A percentile compares a stretch with the other conserved stretches of the same genome.
Evolutionary conservation across 37 sponge, comb jelly and placozoan genomes (phyloP).

Genomic region (Oscarella lobularis): DNA sequence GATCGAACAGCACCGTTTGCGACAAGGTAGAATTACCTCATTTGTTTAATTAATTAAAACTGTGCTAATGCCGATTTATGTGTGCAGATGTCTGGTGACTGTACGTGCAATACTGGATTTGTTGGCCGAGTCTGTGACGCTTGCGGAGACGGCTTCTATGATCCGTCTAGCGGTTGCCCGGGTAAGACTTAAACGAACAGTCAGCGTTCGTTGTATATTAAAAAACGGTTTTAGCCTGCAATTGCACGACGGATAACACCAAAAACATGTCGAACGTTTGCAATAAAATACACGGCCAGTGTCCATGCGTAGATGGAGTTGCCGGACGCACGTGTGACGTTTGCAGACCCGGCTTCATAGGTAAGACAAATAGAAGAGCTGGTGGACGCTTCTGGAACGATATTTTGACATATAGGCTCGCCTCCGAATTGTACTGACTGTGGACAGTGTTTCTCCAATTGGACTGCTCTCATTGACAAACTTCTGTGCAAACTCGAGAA

Average conservation of each 20-base stretch:
- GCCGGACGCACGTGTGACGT: constrained; percentile 7
- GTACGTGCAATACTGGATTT: neutral
- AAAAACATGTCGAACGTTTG: neutral
- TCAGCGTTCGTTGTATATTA: no score
- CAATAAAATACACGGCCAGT: constrained; percentile 3
- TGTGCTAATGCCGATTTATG: no score
- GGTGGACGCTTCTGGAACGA: no score
- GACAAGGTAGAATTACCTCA: no score
- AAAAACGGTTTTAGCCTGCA: no score
- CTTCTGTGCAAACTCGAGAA: no score
- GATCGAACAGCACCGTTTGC: no score
- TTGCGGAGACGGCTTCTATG: neutral
- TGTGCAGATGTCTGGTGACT: neutral
- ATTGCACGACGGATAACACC: neutral
- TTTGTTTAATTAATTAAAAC: no score
- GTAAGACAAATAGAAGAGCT: neutral
- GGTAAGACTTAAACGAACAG: no score
- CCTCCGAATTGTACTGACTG: neutral
- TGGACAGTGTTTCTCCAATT: neutral
- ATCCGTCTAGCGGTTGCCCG: no score
- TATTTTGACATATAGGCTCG: neutral
- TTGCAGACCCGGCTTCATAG: neutral
- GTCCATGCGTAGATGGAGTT: neutral
- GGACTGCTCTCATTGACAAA: neutral
- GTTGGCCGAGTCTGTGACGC: neutral